Conservation (phyloP, 2,113 vertebrate genomes). For the Pagrus major region DNA sequence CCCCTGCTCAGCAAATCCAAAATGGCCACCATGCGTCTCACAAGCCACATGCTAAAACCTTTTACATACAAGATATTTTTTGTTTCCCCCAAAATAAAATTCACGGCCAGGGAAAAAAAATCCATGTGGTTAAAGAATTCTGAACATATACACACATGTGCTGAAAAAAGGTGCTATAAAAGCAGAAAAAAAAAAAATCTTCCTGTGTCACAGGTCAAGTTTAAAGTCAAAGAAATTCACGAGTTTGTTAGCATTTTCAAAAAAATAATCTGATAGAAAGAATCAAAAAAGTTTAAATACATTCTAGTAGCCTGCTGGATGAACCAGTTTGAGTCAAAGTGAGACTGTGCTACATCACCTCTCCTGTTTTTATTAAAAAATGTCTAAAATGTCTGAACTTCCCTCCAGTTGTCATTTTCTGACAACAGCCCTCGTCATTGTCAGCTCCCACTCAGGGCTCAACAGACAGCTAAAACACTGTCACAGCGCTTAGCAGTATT, state of each 20-base stretch:
- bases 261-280: constrained; percentile 72
- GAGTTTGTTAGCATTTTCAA: constrained; percentile 60
- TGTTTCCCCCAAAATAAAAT: constrained; percentile 50
- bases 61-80: constrained; percentile 57
- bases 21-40: constrained; percentile 84
- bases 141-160: constrained; percentile 49
- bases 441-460: constrained; percentile 53
- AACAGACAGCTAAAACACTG: constrained; percentile 74
- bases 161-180: constrained; percentile 63
- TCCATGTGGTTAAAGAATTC: constrained; percentile 45
- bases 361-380: constrained; percentile 72
- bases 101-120: constrained; percentile 30
- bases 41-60: constrained; percentile 82
- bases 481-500: constrained; percentile 79
- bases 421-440: constrained; percentile 65
- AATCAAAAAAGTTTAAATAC: constrained; percentile 73
- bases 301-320: constrained; percentile 74
- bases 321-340: constrained; percentile 72
- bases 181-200: constrained; percentile 31
- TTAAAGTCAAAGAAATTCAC: constrained; percentile 67
- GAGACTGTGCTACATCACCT: constrained; percentile 79
- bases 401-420: constrained; percentile 63
- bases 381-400: constrained; percentile 55
- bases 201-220: constrained; percentile 62
- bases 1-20: constrained; percentile 81